Evolutionary conservation across 1,140 invertebrate genomes (phyloP).

Genomic region (Diorhabda carinulata): DNA sequence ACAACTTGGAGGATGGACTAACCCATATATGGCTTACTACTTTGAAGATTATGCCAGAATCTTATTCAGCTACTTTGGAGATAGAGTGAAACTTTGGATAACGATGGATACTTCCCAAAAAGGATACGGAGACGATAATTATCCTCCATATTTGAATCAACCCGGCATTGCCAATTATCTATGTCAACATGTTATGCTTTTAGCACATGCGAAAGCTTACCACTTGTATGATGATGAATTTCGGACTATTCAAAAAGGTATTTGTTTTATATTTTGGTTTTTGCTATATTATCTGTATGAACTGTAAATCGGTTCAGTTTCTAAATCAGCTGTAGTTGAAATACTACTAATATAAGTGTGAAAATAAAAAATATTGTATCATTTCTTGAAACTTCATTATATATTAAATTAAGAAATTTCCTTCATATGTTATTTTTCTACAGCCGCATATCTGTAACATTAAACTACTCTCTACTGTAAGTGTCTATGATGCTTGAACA

Average conservation of each 20-base stretch:
- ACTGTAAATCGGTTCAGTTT: too few species aligned
- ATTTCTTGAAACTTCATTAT: too few species aligned
- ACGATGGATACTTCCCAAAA: conserved; percentile 44
- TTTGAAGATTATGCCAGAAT: conserved; percentile 43
- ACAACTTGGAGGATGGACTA: conserved; percentile 42
- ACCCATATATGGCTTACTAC: conserved; percentile 26
- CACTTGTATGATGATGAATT: conserved; percentile 41
- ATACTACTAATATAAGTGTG: too few species aligned
- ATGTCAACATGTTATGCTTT: conserved; percentile 46
- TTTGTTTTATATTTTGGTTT: neutral
- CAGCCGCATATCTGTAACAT: too few species aligned
- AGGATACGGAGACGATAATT: conserved; percentile 10
- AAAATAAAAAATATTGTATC: too few species aligned
- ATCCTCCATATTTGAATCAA: conserved; percentile 6
- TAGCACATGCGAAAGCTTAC: conserved; percentile 48
- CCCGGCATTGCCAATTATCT: conserved; percentile 46
- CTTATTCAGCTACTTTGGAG: conserved; percentile 23
- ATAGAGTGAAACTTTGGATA: conserved; percentile 26
- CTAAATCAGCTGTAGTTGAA: too few species aligned
- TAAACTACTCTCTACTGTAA: too few species aligned
- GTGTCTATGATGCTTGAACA: too few species aligned
- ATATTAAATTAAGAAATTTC: too few species aligned
- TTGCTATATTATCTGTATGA: neutral
- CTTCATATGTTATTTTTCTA: too few species aligned
- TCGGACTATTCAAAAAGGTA: conserved; percentile 18